phyloP scores from a whole-genome alignment of 53 echinoderm and acorn worm species.

The Echinarachnius parma region DNA sequence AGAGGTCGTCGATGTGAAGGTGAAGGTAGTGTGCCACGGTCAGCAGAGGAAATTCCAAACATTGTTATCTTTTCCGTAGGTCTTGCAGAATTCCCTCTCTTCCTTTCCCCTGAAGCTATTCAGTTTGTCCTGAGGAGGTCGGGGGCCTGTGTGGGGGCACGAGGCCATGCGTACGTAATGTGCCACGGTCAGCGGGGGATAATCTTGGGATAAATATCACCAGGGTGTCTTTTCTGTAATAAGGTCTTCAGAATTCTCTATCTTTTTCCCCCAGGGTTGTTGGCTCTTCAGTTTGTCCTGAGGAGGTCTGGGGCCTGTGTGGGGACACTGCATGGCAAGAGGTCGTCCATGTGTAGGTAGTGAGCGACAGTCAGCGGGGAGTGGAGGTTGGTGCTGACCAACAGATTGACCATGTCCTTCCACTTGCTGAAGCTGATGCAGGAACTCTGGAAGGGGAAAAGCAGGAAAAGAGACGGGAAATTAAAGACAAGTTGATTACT shows the following conservation, averaged over 20 bases:
- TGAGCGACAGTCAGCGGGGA: conserved; percentile 79
- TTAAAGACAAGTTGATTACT: not conserved
- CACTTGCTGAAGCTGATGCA: conserved; percentile 91
- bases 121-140: too few species aligned
- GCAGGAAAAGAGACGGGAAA: not conserved
- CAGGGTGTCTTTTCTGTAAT: too few species aligned
- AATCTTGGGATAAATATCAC: too few species aligned
- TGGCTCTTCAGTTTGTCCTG: conserved; percentile 21
- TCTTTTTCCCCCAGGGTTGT: too few species aligned
- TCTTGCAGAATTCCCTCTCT: too few species aligned
- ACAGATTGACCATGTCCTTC: conserved; percentile 78
- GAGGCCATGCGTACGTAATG: too few species aligned
- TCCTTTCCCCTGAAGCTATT: too few species aligned
- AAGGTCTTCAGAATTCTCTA: too few species aligned
- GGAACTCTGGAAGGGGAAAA: conserved; percentile 68
- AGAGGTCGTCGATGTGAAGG: conserved; percentile 68
- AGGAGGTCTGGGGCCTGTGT: conserved; percentile 18
- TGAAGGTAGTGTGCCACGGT: conserved; percentile 77
- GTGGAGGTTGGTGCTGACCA: conserved; percentile 58
- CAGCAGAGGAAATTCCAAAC: too few species aligned
- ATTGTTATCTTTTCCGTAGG: too few species aligned
- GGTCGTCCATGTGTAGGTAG: conserved; percentile 59
- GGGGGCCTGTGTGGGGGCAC: too few species aligned
- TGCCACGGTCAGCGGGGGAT: too few species aligned
- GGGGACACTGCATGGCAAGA: conserved; percentile 30